Conservation (phyloP, 2,888 invertebrate genomes). For the Meandrusa payeni region DNA sequence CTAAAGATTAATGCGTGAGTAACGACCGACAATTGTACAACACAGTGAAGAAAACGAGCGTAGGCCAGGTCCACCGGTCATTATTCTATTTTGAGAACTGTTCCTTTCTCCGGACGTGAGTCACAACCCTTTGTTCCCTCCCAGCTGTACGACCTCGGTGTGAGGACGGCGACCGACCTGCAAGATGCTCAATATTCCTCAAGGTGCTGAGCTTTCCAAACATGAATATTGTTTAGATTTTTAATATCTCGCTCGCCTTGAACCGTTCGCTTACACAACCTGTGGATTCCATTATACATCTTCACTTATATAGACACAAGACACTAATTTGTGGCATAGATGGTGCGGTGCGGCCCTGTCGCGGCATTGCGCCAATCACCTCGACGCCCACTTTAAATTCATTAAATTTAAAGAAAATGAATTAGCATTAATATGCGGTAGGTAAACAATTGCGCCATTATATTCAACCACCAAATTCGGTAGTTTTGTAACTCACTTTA, state of each 20-base stretch:
- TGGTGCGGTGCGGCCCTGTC: conserved; percentile 26
- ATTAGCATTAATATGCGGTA: conserved; percentile 15
- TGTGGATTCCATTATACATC: conserved; percentile 56
- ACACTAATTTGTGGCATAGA: conserved; percentile 52
- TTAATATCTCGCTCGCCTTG: conserved; percentile 70
- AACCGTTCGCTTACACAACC: conserved; percentile 58
- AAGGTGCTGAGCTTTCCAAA: conserved; percentile 60
- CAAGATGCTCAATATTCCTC: conserved; percentile 34
- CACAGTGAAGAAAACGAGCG: conserved; percentile 49
- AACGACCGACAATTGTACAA: neutral
- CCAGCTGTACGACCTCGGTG: conserved; percentile 49
- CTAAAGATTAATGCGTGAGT: neutral
- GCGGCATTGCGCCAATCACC: conserved; percentile 26
- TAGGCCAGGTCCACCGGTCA: conserved; percentile 62
- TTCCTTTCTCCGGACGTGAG: conserved; percentile 73
- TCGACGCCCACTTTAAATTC: conserved; percentile 23
- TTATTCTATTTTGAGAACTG: conserved; percentile 63
- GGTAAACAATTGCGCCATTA: conserved; percentile 12
- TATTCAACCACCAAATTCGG: conserved; percentile 7
- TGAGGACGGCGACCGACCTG: conserved; percentile 41
- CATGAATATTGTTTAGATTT: conserved; percentile 61
- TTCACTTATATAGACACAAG: conserved; percentile 48
- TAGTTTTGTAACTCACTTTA: too few species aligned
- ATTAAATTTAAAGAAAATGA: conserved; percentile 15
- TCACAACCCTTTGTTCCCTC: conserved; percentile 68